Percentiles rank a stretch among this genome's conserved stretches.
Evolutionary conservation across 2,113 vertebrate genomes (phyloP).

Genomic region (Acanthochromis polyacanthus): DNA sequence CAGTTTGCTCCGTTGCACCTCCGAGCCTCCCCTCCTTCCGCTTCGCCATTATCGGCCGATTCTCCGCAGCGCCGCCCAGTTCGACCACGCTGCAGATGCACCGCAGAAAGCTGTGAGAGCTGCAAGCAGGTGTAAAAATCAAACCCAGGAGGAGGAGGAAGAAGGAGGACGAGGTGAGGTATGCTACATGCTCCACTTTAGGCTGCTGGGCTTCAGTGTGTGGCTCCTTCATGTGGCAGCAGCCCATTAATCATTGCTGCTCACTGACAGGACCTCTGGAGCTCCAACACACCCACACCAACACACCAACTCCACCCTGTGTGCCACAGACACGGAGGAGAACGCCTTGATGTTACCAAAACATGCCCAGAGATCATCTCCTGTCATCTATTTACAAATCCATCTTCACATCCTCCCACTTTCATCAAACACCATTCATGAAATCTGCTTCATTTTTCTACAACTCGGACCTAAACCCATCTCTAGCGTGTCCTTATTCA

Average conservation of each 20-base stretch:
- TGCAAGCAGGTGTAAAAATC: slow-evolving; percentile 80
- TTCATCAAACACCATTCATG: slow-evolving; percentile 31
- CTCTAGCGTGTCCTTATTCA: no score
- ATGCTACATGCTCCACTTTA: slow-evolving; percentile 48
- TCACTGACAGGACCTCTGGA: slow-evolving; percentile 65
- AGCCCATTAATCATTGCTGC: slow-evolving; percentile 80
- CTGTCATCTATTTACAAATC: slow-evolving; percentile 36
- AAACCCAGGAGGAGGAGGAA: slow-evolving; percentile 41
- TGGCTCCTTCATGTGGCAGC: slow-evolving; percentile 69
- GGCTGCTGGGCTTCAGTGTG: slow-evolving; percentile 50
- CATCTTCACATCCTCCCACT: slow-evolving; percentile 32
- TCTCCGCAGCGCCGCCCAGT: slow-evolving; percentile 62
- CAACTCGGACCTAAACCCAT: no score
- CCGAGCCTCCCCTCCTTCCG: slow-evolving; percentile 52
- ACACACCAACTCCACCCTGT: slow-evolving; percentile 27
- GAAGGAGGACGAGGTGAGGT: slow-evolving; percentile 54
- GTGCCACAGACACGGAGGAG: slow-evolving; percentile 51
- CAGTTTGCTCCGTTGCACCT: slow-evolving; percentile 43
- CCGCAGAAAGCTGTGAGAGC: slow-evolving; percentile 28
- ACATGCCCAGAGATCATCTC: slow-evolving; percentile 51
- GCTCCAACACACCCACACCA: slow-evolving; percentile 20
- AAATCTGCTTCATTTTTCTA: background rate
- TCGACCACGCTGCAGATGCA: slow-evolving; percentile 56
- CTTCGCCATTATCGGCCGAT: slow-evolving; percentile 48
- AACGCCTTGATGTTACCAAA: slow-evolving; percentile 58